Evolutionary conservation across 2,888 invertebrate species (phyloP).

Genomic region (Anodontia alba): DNA sequence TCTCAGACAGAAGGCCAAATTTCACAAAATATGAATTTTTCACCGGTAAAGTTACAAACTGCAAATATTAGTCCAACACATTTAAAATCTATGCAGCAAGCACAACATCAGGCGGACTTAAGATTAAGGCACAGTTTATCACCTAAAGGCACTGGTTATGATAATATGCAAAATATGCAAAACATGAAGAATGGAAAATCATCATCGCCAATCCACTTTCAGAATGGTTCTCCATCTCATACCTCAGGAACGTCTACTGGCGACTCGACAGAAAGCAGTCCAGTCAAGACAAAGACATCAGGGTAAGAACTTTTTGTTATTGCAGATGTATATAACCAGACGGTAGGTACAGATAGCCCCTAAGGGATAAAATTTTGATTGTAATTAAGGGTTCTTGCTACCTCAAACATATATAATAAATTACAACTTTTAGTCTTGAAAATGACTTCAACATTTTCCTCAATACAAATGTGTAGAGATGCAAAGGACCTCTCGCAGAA

Average conservation of each 20-base stretch:
- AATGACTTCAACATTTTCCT: too few relatives aligned
- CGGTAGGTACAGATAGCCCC: too few relatives aligned
- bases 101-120: constrained; percentile 20
- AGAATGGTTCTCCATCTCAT: constrained; percentile 49
- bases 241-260: constrained; percentile 9
- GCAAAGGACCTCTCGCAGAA: too few relatives aligned
- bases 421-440: too few relatives aligned
- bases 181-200: constrained; percentile 50
- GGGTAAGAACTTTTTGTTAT: constrained; percentile 21
- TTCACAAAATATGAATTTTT: constrained; percentile 19
- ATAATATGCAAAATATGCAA: constrained; percentile 55
- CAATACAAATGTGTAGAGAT: too few relatives aligned
- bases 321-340: too few relatives aligned
- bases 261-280: constrained; percentile 15
- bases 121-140: constrained; percentile 21
- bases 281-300: constrained; percentile 36
- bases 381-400: too few relatives aligned
- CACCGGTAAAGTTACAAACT: not conserved
- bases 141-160: constrained; percentile 51
- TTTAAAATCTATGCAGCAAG: constrained; percentile 41
- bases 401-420: too few relatives aligned
- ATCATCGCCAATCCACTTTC: constrained; percentile 51
- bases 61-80: constrained; percentile 11
- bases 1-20: constrained; percentile 56
- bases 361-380: too few relatives aligned